phyloP scores from a whole-genome alignment of 1,140 invertebrate species.

The Macrotrachela quadricornifera region DNA sequence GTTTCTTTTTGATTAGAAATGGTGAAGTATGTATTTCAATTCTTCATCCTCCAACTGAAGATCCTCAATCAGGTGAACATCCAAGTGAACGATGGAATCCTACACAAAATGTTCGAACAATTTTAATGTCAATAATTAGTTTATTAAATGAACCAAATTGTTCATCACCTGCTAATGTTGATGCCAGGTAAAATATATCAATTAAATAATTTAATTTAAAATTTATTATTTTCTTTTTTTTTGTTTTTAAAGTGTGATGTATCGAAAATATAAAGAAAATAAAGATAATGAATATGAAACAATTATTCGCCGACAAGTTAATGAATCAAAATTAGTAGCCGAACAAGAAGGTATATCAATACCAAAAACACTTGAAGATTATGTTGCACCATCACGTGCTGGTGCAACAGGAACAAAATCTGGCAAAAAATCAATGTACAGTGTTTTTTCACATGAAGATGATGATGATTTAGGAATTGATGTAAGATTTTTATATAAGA shows the following conservation, averaged over 20 bases:
- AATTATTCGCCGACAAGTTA: slow-evolving; percentile 68
- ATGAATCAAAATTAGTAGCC: slow-evolving; percentile 71
- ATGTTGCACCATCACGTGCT: slow-evolving; percentile 32
- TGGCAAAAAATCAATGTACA: no score
- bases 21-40: slow-evolving; percentile 98
- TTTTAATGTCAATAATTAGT: slow-evolving; percentile 90
- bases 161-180: slow-evolving; percentile 44
- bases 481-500: no score
- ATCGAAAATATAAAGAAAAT: no score
- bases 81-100: slow-evolving; percentile 99
- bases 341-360: slow-evolving; percentile 86
- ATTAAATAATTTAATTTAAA: no score
- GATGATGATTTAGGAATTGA: no score
- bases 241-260: no score
- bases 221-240: no score
- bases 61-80: slow-evolving; percentile 90
- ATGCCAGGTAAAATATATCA: no score
- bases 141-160: slow-evolving; percentile 97
- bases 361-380: slow-evolving; percentile 87
- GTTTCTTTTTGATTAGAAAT: slow-evolving; percentile 47
- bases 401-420: no score
- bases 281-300: background rate
- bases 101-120: slow-evolving; percentile 93
- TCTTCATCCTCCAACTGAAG: slow-evolving; percentile 90
- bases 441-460: no score